Evolutionary conservation across 1,140 invertebrate species (phyloP).

Genomic region (Ladona fulva): DNA sequence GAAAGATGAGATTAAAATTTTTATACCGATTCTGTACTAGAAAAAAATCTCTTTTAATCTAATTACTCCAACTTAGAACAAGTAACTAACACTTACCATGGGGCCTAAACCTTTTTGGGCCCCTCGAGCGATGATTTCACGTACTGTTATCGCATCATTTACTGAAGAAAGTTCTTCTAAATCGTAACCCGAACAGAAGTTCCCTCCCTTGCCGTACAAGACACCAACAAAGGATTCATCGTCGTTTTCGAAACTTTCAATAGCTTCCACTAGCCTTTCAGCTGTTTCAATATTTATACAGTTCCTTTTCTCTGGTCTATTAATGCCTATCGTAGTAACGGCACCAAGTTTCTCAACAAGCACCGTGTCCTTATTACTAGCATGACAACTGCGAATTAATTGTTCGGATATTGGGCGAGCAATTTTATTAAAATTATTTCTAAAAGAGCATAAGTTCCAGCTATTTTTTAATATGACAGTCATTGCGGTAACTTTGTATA

Average conservation of each 20-base stretch:
- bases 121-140: slow-evolving; percentile 16
- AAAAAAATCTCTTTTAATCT: too few species aligned
- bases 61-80: too few species aligned
- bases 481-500: too few species aligned
- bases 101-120: slow-evolving; percentile 25
- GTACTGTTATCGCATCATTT: not conserved
- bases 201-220: slow-evolving; percentile 78
- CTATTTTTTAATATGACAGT: too few species aligned
- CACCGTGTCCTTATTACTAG: slow-evolving; percentile 27
- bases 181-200: slow-evolving; percentile 86
- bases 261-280: slow-evolving; percentile 53
- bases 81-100: slow-evolving; percentile 34
- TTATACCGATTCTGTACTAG: too few species aligned
- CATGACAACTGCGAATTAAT: not conserved
- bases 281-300: slow-evolving; percentile 62
- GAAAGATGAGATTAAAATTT: too few species aligned
- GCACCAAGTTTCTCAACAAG: slow-evolving; percentile 49
- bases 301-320: slow-evolving; percentile 72
- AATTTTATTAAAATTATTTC: too few species aligned
- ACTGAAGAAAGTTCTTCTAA: slow-evolving; percentile 28
- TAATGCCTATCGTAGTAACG: slow-evolving; percentile 73
- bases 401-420: not conserved
- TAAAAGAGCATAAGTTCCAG: too few species aligned
- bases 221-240: slow-evolving; percentile 56
- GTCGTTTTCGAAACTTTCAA: slow-evolving; percentile 72